Evolutionary conservation across 1,140 invertebrate species (phyloP).

Genomic region (Diorhabda carinulata): DNA sequence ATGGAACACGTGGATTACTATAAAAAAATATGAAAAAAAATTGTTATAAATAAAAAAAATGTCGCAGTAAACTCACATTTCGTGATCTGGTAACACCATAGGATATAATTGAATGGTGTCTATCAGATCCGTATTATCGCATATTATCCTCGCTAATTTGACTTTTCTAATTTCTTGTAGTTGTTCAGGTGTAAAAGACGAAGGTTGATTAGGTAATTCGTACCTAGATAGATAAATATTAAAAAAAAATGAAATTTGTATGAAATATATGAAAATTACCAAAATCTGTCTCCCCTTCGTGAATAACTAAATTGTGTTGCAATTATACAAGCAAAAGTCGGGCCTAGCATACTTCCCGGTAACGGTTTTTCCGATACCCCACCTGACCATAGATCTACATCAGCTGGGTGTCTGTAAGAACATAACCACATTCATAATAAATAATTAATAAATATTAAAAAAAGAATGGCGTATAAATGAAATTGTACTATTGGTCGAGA

Average conservation of each 20-base stretch:
- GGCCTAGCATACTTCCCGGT: conserved; percentile 85
- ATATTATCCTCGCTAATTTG: conserved; percentile 82
- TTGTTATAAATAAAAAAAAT: neutral
- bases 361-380: conserved; percentile 86
- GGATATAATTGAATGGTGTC: conserved; percentile 91
- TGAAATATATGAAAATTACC: conserved; percentile 51
- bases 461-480: too few relatives aligned
- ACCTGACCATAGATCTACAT: conserved; percentile 89
- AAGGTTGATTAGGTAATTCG: conserved; percentile 87
- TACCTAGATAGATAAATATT: conserved; percentile 55
- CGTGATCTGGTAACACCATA: conserved; percentile 86
- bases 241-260: neutral
- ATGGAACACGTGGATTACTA: conserved; percentile 86
- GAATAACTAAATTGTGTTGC: conserved; percentile 93
- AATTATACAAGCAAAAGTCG: conserved; percentile 94
- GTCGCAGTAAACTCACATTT: conserved; percentile 70
- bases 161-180: conserved; percentile 84
- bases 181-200: conserved; percentile 87
- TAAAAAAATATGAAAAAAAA: conserved; percentile 38
- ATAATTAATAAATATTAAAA: too few relatives aligned
- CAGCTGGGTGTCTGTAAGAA: conserved; percentile 66
- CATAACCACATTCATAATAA: too few relatives aligned
- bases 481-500: too few relatives aligned
- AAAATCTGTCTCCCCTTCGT: conserved; percentile 90
- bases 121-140: conserved; percentile 91